Conservation (phyloP, 2,888 invertebrate genomes). For the Tipula unca region DNA sequence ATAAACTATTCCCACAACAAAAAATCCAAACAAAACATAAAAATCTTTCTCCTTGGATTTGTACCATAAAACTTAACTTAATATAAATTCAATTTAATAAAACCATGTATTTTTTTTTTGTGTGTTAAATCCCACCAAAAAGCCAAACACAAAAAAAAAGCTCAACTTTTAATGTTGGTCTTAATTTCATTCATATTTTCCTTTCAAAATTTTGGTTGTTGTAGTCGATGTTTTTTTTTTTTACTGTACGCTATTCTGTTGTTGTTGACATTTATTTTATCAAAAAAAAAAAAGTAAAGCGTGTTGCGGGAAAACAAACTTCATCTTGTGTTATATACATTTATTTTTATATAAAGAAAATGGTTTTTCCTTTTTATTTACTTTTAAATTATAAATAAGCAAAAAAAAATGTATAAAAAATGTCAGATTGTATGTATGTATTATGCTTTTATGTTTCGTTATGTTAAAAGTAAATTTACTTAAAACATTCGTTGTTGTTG, state of each 20-base stretch:
- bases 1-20: background rate
- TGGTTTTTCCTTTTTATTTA: conserved; percentile 14
- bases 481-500: background rate
- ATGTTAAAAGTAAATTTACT: background rate
- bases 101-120: background rate
- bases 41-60: background rate
- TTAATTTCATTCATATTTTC: conserved; percentile 14
- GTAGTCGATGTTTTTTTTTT: background rate
- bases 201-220: background rate
- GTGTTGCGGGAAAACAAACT: conserved; percentile 14
- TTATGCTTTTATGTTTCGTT: background rate
- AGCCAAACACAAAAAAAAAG: conserved; percentile 1
- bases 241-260: background rate
- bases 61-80: background rate
- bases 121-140: background rate
- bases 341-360: background rate
- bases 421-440: background rate
- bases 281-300: background rate
- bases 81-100: conserved; percentile 9
- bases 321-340: background rate
- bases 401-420: background rate
- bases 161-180: conserved; percentile 14
- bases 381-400: background rate
- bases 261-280: conserved; percentile 9
- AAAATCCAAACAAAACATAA: background rate